Evolutionary conservation across 2,888 invertebrate species (phyloP).

Genomic region (Ophion slaviceki): DNA sequence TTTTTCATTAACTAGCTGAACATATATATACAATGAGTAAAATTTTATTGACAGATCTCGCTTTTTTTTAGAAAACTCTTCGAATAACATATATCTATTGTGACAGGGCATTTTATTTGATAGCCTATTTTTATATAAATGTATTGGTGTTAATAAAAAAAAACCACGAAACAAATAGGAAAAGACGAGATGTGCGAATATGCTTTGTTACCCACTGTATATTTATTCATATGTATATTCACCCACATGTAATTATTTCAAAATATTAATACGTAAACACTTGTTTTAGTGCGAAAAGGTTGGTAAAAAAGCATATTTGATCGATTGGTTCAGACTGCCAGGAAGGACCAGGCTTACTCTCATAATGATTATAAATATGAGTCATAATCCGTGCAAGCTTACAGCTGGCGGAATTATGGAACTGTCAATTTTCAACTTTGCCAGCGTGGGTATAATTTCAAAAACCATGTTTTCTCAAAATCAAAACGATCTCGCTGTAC

Average conservation of each 20-base stretch:
- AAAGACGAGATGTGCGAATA: too few species aligned
- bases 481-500: too few species aligned
- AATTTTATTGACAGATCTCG: background rate
- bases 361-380: conserved; percentile 57
- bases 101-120: too few species aligned
- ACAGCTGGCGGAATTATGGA: conserved; percentile 66
- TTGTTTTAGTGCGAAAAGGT: conserved; percentile 10
- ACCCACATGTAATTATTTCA: conserved; percentile 5
- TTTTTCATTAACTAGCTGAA: background rate
- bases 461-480: too few species aligned
- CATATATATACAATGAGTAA: too few species aligned
- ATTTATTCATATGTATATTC: background rate
- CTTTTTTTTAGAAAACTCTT: too few species aligned
- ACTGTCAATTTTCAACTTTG: conserved; percentile 60
- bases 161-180: too few species aligned
- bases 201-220: too few species aligned
- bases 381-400: conserved; percentile 48
- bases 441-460: conserved; percentile 36
- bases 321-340: conserved; percentile 65
- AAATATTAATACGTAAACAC: too few species aligned
- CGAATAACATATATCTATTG: too few species aligned
- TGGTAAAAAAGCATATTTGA: conserved; percentile 55
- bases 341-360: conserved; percentile 41
- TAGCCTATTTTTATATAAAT: too few species aligned
- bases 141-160: too few species aligned